Percentiles rank a stretch among this genome's conserved stretches.
Evolutionary conservation across 2,797 vertebrate species (phyloP).

Genomic region (Champsocephalus esox): DNA sequence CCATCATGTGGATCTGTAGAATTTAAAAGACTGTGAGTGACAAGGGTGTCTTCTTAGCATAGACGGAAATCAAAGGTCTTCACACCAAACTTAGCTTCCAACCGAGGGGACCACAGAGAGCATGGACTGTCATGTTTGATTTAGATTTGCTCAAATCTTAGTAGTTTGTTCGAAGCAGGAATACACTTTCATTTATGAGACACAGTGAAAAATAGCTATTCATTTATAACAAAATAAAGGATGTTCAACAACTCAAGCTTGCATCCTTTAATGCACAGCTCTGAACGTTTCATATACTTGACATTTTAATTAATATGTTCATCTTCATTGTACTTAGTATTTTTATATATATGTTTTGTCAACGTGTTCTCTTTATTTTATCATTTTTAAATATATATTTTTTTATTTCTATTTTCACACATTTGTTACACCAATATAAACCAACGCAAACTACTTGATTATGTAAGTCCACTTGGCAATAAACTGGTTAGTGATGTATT

Average conservation of each 20-base stretch:
- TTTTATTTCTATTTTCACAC: too few relatives aligned
- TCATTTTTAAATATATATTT: too few relatives aligned
- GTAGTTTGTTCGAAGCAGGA: slow-evolving; percentile 26
- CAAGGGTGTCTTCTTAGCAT: slow-evolving; percentile 57
- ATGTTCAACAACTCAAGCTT: neutral
- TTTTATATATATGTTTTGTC: too few relatives aligned
- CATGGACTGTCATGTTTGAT: slow-evolving; percentile 64
- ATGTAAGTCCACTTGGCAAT: too few relatives aligned
- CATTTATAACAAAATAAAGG: neutral
- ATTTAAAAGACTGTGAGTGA: slow-evolving; percentile 65
- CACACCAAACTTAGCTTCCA: slow-evolving; percentile 62
- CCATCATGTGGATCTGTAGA: slow-evolving; percentile 55
- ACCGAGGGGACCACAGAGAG: slow-evolving; percentile 40
- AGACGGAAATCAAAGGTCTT: slow-evolving; percentile 61
- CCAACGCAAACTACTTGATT: too few relatives aligned
- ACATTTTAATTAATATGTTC: too few relatives aligned
- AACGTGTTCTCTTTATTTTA: too few relatives aligned
- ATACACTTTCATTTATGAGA: neutral
- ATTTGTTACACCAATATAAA: too few relatives aligned
- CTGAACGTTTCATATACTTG: too few relatives aligned
- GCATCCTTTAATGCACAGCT: neutral
- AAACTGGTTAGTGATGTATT: too few relatives aligned
- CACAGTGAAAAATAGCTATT: neutral
- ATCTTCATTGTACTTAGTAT: too few relatives aligned
- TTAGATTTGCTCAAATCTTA: slow-evolving; percentile 38